phyloP scores from a whole-genome alignment of 64 coral and sea anemone genomes.

The Astreopora myriophthalma region DNA sequence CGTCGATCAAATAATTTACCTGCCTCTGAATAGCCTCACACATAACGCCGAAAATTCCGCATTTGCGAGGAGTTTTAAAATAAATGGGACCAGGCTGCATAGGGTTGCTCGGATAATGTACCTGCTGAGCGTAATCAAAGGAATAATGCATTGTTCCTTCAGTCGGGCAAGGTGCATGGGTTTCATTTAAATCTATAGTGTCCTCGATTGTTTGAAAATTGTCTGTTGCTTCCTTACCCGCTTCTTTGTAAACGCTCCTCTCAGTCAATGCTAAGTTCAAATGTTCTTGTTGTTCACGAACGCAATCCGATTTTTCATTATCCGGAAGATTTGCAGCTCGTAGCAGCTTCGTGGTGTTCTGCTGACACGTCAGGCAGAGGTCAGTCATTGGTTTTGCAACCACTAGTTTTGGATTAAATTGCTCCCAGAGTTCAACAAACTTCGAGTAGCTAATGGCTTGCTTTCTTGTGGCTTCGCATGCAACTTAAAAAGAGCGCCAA shows the following conservation, averaged over 20 bases:
- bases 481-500: not conserved
- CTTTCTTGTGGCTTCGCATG: not conserved
- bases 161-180: not conserved
- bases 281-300: constrained; percentile 4
- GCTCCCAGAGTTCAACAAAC: constrained; percentile 40
- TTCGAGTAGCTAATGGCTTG: not conserved
- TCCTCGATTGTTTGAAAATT: not conserved
- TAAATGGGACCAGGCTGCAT: not conserved
- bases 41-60: not conserved
- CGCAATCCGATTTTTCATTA: not conserved
- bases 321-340: constrained; percentile 11
- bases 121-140: not conserved
- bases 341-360: constrained; percentile 66
- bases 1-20: not conserved
- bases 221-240: no score
- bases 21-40: not conserved
- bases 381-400: constrained; percentile 59
- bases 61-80: not conserved
- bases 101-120: not conserved
- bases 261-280: not conserved
- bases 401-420: constrained; percentile 53
- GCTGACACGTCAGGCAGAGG: constrained; percentile 56
- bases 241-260: not conserved
- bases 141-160: not conserved
- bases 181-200: not conserved